Conservation (phyloP, 2,113 vertebrate genomes). For the Carassius carassius region DNA sequence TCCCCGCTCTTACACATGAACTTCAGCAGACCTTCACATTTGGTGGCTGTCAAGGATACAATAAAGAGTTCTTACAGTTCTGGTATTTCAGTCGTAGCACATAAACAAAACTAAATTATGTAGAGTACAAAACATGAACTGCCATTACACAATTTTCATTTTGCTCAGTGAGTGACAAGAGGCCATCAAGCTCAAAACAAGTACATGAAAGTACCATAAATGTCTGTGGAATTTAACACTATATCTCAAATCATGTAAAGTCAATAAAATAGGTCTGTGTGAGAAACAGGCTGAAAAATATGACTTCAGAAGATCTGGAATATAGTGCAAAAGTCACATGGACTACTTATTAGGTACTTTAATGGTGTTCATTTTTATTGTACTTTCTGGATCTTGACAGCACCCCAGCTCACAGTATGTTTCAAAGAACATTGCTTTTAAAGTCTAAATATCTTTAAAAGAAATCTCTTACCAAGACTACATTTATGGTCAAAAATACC, state of each 20-base stretch:
- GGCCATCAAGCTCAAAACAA: not conserved
- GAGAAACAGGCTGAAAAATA: not conserved
- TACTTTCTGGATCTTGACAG: not conserved
- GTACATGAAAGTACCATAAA: not conserved
- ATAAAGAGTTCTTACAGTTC: not conserved
- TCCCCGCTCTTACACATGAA: slow-evolving; percentile 96
- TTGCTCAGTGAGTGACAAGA: not conserved
- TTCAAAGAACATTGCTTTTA: no score
- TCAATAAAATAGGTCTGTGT: not conserved
- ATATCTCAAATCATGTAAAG: not conserved
- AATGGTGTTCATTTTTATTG: no score
- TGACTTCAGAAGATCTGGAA: not conserved
- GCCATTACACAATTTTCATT: not conserved
- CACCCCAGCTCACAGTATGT: not conserved
- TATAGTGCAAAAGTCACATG: not conserved
- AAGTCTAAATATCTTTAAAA: not conserved
- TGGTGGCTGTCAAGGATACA: slow-evolving; percentile 80
- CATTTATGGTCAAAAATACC: not conserved
- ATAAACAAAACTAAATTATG: not conserved
- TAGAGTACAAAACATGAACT: not conserved
- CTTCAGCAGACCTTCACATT: slow-evolving; percentile 86
- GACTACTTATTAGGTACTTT: not conserved
- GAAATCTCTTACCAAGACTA: not conserved
- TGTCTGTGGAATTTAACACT: not conserved
- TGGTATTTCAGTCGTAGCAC: not conserved